Base-by-base conservation (phyloP, 1,140 invertebrate species). In the Cyclina sinensis region DNA sequence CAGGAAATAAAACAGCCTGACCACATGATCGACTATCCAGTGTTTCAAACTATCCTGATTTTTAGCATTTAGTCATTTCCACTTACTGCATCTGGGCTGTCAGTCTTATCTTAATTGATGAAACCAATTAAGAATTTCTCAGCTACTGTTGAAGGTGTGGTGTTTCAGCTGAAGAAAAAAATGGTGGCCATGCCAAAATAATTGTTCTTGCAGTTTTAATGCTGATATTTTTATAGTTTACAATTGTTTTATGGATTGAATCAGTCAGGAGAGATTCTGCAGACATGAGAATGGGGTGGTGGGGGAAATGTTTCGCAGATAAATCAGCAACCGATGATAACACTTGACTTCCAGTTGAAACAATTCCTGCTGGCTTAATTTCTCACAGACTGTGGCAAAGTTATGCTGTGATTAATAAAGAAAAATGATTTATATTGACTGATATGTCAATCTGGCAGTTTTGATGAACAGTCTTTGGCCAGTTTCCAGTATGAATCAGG, bases 361-460 rank as follows among this genome's bases (percentile, higher is more conserved):
- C 57, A 62, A 62, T 62, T 18, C 21, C n/a, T 62, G 7, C 3
- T 1, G n/a, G n/a, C 57, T 27, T 62, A 62, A 62, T 62, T 62
- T 62, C 57, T 62, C 24, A 62, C 57, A 62, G 57, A 62, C 24
- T 62, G n/a, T 27, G 57, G 57, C 65, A 30, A 70, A 70, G 35
- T 70, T 37, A 37, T 70, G 35, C 12, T 70, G 27, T 70, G 65
- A 70, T 70, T 70, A 70, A 32, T 70, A 37, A n/a, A n/a, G 30
- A n/a, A 27, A 70, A 70, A 70, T 70, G 65, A 32, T 70, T 70
- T 14, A 70, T 70, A 70, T 37, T 70, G 65, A 70, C 65, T 70
- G 65, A 70, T 70, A 70, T 70, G 65, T 32, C 65, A 70, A 37
- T 70, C 27, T 70, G 65, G 65, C 65, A 70, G 65, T 35, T 70